A percentile compares a stretch with the other conserved stretches of the same genome.
phyloP scores from a whole-genome alignment of 37 sponge, comb jelly and placozoan species.

The Axinella damicornis region DNA sequence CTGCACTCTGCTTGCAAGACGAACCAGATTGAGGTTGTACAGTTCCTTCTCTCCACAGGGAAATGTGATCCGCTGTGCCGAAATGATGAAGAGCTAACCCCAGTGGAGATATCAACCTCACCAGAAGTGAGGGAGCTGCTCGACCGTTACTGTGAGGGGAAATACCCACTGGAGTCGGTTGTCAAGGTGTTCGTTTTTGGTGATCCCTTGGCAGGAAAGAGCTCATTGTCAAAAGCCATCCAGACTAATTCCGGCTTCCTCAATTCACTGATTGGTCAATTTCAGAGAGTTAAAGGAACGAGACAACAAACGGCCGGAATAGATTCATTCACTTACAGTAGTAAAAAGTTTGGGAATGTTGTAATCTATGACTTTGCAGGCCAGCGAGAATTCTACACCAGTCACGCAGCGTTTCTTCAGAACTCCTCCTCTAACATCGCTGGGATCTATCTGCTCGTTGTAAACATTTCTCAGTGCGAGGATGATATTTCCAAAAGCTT shows the following conservation, averaged over 20 bases:
- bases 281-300: background rate
- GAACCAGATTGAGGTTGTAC: background rate
- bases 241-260: background rate
- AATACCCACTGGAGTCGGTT: background rate
- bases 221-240: slow-evolving; percentile 37
- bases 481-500: background rate
- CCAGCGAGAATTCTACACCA: slow-evolving; percentile 30
- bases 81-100: too few relatives aligned
- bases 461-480: slow-evolving; percentile 20
- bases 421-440: background rate
- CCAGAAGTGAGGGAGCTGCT: too few relatives aligned
- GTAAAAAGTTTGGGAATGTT: slow-evolving; percentile 23
- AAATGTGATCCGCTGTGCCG: background rate
- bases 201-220: slow-evolving; percentile 35
- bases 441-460: slow-evolving; percentile 23
- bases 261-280: background rate
- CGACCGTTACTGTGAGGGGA: too few relatives aligned
- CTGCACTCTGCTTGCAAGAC: slow-evolving; percentile 24
- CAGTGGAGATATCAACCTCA: background rate
- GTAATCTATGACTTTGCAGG: slow-evolving; percentile 56
- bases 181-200: slow-evolving; percentile 28
- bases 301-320: slow-evolving; percentile 36
- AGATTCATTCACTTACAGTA: slow-evolving; percentile 2
- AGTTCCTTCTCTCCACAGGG: background rate
- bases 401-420: slow-evolving; percentile 22